phyloP scores from a whole-genome alignment of 2,888 invertebrate genomes.

The Apamea epomidion region DNA sequence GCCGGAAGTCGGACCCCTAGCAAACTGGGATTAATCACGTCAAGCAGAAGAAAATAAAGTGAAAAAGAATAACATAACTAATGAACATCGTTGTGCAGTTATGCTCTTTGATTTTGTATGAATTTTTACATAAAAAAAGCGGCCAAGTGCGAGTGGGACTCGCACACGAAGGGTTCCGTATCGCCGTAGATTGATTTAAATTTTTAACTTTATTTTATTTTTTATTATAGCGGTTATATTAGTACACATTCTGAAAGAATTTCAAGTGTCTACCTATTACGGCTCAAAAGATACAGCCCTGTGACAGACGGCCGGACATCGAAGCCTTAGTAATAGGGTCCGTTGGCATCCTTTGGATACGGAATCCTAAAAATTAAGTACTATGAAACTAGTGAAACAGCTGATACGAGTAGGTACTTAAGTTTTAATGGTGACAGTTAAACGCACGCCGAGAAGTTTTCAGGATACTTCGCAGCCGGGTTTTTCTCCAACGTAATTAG shows the following conservation, averaged over 20 bases:
- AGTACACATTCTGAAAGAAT: background rate
- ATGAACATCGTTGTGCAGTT: background rate
- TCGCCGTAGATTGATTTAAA: background rate
- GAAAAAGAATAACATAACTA: background rate
- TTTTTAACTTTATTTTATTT: background rate
- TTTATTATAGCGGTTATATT: no score
- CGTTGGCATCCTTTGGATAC: no score
- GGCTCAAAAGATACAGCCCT: background rate
- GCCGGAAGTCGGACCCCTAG: background rate
- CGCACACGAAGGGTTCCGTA: background rate
- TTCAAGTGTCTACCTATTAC: background rate
- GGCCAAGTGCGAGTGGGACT: background rate
- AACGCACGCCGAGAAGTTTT: slow-evolving; percentile 74
- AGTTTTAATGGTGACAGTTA: slow-evolving; percentile 74
- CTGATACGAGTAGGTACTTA: slow-evolving; percentile 60
- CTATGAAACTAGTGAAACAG: slow-evolving; percentile 27
- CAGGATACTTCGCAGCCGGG: slow-evolving; percentile 67
- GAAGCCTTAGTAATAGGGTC: background rate
- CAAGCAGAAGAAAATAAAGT: background rate
- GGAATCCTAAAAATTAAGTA: background rate
- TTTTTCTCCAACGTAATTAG: slow-evolving; percentile 79
- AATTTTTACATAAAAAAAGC: background rate
- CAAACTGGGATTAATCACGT: slow-evolving; percentile 32
- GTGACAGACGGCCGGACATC: no score
- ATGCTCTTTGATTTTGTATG: background rate